These are phyloP conservation scores for Brachyptera risi DNA, from an alignment of 2,888 invertebrate genomes.

Conservation along the genomic window DNA sequence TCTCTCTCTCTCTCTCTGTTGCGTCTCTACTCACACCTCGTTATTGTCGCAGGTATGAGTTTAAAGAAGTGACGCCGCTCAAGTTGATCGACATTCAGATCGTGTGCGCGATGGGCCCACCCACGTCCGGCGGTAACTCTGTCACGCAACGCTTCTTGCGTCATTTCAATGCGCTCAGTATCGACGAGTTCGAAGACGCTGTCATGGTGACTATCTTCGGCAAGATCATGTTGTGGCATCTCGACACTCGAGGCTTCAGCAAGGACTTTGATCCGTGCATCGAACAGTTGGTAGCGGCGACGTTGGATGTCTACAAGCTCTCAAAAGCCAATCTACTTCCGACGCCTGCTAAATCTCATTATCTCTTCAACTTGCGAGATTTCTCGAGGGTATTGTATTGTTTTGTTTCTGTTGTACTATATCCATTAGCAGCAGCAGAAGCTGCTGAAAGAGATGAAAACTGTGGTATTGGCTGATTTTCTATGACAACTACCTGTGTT, in stretches of 20 bases:
- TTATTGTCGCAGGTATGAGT: constrained; percentile 50
- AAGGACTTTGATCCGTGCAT: constrained; percentile 93
- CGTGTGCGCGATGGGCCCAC: constrained; percentile 80
- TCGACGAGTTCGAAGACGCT: constrained; percentile 85
- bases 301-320: constrained; percentile 80
- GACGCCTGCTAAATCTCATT: constrained; percentile 90
- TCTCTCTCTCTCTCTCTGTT: too few species aligned
- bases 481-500: too few species aligned
- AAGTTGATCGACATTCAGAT: constrained; percentile 82
- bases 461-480: too few species aligned
- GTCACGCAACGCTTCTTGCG: constrained; percentile 81
- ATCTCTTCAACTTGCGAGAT: constrained; percentile 90
- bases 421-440: too few species aligned
- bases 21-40: neutral
- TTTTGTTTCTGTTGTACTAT: too few species aligned
- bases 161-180: constrained; percentile 79
- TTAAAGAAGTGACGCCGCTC: constrained; percentile 72
- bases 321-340: constrained; percentile 80
- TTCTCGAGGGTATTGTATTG: constrained; percentile 73
- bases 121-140: constrained; percentile 76
- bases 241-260: constrained; percentile 91
- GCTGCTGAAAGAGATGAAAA: neutral
- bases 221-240: constrained; percentile 90
- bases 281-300: constrained; percentile 81
- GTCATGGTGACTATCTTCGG: constrained; percentile 82